Evolutionary conservation across 2,888 invertebrate species (phyloP).

Genomic region (Cataglyphis altisquamis): DNA sequence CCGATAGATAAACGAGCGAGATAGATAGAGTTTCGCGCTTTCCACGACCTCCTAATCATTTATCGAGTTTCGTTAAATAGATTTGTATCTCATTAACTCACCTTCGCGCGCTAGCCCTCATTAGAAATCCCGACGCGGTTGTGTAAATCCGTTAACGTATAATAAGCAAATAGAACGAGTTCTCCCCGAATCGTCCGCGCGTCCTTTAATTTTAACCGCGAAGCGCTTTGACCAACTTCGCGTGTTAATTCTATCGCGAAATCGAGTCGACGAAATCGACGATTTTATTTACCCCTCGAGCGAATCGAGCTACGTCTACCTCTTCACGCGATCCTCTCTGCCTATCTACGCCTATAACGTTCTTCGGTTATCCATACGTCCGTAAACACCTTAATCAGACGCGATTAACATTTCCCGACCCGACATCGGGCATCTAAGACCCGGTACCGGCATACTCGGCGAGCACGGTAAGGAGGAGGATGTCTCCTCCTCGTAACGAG

Average conservation of each 20-base stretch:
- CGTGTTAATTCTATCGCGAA: constrained; percentile 17
- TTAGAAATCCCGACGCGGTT: neutral
- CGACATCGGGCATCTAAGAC: constrained; percentile 27
- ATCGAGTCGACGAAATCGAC: constrained; percentile 27
- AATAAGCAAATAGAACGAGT: neutral
- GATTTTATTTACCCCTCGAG: constrained; percentile 17
- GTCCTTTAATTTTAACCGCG: constrained; percentile 5
- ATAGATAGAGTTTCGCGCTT: neutral
- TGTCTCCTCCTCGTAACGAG: constrained; percentile 58
- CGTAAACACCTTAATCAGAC: constrained; percentile 56
- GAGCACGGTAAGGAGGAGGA: constrained; percentile 41
- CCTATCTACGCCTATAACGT: constrained; percentile 8
- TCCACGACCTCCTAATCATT: constrained; percentile 10
- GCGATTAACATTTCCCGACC: constrained; percentile 50
- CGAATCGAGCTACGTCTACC: constrained; percentile 9
- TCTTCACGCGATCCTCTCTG: neutral
- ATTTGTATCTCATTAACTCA: constrained; percentile 39
- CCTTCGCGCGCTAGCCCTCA: neutral
- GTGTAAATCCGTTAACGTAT: constrained; percentile 9
- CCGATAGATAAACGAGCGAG: neutral
- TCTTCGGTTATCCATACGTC: constrained; percentile 41
- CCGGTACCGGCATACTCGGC: neutral
- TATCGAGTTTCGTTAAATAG: constrained; percentile 29
- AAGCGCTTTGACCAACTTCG: neutral
- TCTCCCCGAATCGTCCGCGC: neutral